A percentile compares a stretch with the other conserved stretches of the same genome.
Conservation (phyloP, 2,113 vertebrate species). For the Microtus oregoni region DNA sequence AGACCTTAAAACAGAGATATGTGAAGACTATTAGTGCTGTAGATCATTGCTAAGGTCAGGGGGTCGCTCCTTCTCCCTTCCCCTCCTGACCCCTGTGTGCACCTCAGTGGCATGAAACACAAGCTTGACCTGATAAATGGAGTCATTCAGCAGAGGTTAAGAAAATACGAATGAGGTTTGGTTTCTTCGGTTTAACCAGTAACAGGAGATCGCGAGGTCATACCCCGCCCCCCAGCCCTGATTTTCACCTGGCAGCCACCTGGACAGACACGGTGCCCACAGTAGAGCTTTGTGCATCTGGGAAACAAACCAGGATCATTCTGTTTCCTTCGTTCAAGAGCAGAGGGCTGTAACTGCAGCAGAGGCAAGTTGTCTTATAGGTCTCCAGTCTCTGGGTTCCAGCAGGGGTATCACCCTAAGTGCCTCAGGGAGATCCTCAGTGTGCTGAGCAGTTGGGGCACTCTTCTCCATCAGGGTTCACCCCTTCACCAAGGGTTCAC, state of each 20-base stretch:
- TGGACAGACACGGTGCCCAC: background rate
- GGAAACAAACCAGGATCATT: background rate
- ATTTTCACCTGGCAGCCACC: conserved; percentile 45
- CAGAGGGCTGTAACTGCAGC: background rate
- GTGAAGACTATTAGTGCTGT: background rate
- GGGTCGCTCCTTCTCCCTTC: too few relatives aligned
- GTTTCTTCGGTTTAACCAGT: conserved; percentile 45
- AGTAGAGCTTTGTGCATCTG: conserved; percentile 46
- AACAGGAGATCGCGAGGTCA: conserved; percentile 37
- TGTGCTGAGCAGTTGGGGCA: background rate
- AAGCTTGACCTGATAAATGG: conserved; percentile 36
- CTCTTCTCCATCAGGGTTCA: background rate
- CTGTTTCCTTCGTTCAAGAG: background rate
- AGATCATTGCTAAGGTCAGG: background rate
- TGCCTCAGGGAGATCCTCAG: background rate
- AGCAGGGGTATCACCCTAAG: background rate
- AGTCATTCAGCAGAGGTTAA: conserved; percentile 40
- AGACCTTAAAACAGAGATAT: background rate
- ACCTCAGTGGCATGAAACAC: background rate
- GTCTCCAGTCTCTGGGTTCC: background rate
- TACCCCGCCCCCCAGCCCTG: background rate
- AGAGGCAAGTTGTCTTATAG: background rate
- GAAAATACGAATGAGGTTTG: conserved; percentile 45
- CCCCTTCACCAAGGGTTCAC: background rate
- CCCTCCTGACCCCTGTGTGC: background rate